Conservation (phyloP, 2,113 vertebrate species). For the Vicugna pacos region DNA sequence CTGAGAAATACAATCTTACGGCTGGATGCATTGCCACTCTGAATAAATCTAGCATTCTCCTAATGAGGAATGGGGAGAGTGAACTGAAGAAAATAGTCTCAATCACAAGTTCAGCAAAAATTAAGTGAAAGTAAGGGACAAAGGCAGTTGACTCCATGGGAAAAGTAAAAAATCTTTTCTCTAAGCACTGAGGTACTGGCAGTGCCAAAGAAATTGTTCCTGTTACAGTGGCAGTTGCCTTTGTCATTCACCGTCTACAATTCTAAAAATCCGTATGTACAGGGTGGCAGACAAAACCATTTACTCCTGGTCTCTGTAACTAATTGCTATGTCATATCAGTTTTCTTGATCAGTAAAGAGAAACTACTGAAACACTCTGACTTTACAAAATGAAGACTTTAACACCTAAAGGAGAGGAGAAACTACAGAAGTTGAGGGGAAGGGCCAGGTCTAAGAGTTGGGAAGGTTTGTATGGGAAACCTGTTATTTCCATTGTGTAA, state of each 20-base stretch:
- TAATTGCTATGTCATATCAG: background rate
- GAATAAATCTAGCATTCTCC: background rate
- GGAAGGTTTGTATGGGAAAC: background rate
- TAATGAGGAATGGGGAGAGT: background rate
- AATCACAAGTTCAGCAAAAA: background rate
- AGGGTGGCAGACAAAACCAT: background rate
- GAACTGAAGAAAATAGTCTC: background rate
- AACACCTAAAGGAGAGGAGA: background rate
- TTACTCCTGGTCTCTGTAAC: background rate
- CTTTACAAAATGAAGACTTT: background rate
- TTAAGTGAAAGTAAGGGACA: background rate
- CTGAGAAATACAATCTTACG: background rate
- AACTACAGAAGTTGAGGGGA: background rate
- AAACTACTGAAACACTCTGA: background rate
- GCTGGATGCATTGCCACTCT: background rate
- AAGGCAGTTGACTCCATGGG: background rate
- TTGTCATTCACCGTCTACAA: background rate
- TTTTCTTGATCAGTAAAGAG: background rate
- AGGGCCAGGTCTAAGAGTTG: background rate
- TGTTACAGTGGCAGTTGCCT: background rate
- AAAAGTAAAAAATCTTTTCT: background rate
- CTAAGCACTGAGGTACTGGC: background rate
- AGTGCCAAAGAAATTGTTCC: background rate
- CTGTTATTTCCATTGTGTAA: background rate
- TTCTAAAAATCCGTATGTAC: background rate